Evolutionary conservation across 2,797 vertebrate genomes (phyloP).

Genomic region (Meda fulgida): DNA sequence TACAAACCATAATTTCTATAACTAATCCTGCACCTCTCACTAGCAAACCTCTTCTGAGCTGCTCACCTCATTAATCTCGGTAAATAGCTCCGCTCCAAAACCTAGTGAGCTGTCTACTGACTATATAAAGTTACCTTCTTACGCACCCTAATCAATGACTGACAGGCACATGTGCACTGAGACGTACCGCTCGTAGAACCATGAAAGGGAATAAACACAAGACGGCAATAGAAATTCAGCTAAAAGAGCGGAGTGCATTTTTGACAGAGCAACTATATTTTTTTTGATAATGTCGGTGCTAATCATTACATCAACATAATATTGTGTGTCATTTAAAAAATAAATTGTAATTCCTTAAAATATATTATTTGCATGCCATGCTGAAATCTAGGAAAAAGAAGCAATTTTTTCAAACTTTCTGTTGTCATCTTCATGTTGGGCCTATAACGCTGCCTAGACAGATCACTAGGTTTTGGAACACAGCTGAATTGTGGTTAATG

Average conservation of each 20-base stretch:
- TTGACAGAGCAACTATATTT: not conserved
- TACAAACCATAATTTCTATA: constrained; percentile 8
- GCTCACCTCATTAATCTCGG: constrained; percentile 2
- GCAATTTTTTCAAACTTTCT: not conserved
- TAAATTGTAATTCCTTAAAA: not conserved
- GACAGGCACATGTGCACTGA: not conserved
- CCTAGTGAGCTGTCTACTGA: constrained; percentile 3
- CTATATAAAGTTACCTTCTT: not conserved
- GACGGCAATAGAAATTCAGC: not conserved
- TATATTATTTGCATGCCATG: not conserved
- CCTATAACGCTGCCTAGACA: not conserved
- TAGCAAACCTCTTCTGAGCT: not conserved
- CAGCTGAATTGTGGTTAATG: not conserved
- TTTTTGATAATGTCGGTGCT: not conserved
- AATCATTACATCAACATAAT: not conserved
- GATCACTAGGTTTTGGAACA: not conserved
- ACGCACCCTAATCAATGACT: not conserved
- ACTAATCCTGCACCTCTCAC: not conserved
- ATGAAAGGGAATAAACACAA: not conserved
- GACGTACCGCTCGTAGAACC: not conserved
- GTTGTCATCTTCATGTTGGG: not conserved
- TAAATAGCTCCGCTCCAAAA: not conserved
- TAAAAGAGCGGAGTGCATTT: not conserved
- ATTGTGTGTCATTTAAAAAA: not conserved
- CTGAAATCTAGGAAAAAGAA: not conserved